These are phyloP conservation scores for Apodemia hepburni DNA, from an alignment of 2,888 invertebrate genomes.

Conservation along the genomic window DNA sequence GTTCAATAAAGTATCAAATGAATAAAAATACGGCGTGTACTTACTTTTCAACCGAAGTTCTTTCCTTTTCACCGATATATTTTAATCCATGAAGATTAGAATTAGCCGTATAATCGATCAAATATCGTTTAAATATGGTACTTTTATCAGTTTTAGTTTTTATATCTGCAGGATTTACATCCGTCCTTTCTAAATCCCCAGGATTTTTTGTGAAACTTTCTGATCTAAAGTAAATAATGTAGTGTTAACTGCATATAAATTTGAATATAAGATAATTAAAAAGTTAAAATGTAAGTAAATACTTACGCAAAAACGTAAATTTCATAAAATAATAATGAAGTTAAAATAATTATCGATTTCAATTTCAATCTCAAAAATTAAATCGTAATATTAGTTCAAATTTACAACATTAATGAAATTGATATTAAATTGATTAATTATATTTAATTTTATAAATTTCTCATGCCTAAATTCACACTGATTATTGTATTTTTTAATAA, in stretches of 20 bases:
- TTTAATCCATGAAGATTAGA: conserved; percentile 20
- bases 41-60: conserved; percentile 20
- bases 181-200: background rate
- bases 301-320: background rate
- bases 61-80: conserved; percentile 21
- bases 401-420: no score
- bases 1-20: no score
- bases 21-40: background rate
- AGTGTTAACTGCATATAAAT: background rate
- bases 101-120: conserved; percentile 7
- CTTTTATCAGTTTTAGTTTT: background rate
- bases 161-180: background rate
- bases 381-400: no score
- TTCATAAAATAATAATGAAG: background rate
- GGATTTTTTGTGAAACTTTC: background rate
- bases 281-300: background rate
- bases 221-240: background rate
- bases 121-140: background rate
- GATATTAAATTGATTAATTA: no score
- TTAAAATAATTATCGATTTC: background rate
- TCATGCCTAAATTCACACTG: no score
- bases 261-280: background rate
- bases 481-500: no score
- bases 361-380: background rate
- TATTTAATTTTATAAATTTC: no score